Conservation (phyloP, 2,888 invertebrate species). For the Mamestra brassicae region DNA sequence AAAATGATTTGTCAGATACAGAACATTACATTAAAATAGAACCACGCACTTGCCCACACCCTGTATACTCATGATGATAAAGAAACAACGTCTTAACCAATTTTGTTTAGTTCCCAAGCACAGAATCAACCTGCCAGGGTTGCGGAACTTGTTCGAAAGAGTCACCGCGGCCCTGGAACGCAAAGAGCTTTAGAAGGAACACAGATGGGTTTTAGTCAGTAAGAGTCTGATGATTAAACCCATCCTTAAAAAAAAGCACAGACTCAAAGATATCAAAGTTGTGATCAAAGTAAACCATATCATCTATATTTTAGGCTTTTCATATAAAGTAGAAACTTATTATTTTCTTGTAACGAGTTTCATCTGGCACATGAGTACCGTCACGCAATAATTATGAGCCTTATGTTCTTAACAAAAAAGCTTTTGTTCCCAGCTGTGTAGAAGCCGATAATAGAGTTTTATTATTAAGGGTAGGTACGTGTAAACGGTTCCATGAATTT, state of each 20-base stretch:
- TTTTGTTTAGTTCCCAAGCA: background rate
- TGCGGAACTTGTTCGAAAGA: no score
- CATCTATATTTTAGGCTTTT: background rate
- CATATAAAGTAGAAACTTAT: conserved; percentile 4
- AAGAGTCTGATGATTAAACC: no score
- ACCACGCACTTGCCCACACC: no score
- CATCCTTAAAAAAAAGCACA: no score
- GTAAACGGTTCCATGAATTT: conserved; percentile 41
- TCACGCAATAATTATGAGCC: conserved; percentile 31
- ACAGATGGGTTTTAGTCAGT: no score
- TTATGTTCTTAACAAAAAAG: conserved; percentile 44
- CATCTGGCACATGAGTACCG: conserved; percentile 6
- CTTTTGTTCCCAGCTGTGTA: conserved; percentile 35
- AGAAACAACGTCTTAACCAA: background rate
- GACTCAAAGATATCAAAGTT: background rate
- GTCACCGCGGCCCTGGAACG: no score
- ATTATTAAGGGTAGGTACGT: conserved; percentile 39
- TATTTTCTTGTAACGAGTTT: conserved; percentile 25
- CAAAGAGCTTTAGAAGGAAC: no score
- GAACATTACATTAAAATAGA: no score
- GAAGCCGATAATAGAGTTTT: conserved; percentile 49
- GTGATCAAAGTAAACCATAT: background rate
- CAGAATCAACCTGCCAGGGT: no score
- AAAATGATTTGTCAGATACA: no score
- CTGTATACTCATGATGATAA: no score